Percentiles rank a stretch among this genome's conserved stretches.
phyloP scores from a whole-genome alignment of 2,113 vertebrate genomes.

The Neogale vison region DNA sequence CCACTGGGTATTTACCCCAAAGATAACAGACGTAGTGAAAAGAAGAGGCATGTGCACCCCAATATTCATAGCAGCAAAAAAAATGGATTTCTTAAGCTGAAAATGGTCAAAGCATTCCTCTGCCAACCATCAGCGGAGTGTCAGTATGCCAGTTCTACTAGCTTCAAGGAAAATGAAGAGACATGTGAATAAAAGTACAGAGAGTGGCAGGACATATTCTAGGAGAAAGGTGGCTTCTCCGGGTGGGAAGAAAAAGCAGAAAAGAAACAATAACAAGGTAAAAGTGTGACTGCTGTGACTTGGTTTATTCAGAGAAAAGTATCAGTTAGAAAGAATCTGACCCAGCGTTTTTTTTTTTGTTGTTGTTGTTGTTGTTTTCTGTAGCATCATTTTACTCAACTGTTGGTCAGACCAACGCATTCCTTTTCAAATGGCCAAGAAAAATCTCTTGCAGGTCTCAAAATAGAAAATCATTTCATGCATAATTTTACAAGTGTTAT shows the following conservation, averaged over 20 bases:
- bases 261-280: not conserved
- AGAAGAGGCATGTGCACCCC: no score
- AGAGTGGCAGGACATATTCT: not conserved
- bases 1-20: no score
- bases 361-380: not conserved
- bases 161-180: not conserved
- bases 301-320: slow-evolving; percentile 14
- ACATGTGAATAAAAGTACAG: not conserved
- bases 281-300: not conserved
- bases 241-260: not conserved
- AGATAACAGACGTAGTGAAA: no score
- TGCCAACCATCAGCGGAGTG: not conserved
- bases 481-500: not conserved
- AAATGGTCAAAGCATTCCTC: not conserved
- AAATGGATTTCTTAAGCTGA: not conserved
- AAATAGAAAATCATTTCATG: not conserved
- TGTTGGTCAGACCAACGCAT: not conserved
- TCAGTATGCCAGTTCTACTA: slow-evolving; percentile 43
- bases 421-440: not conserved
- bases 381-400: not conserved
- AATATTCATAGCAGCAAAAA: not conserved
- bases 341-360: not conserved
- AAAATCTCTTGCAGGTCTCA: not conserved
- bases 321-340: not conserved
- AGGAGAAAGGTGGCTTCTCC: not conserved